Percentiles rank a stretch among this genome's conserved stretches.
Conservation (phyloP, 2,797 vertebrate genomes). For the Ambastaia sidthimunki region DNA sequence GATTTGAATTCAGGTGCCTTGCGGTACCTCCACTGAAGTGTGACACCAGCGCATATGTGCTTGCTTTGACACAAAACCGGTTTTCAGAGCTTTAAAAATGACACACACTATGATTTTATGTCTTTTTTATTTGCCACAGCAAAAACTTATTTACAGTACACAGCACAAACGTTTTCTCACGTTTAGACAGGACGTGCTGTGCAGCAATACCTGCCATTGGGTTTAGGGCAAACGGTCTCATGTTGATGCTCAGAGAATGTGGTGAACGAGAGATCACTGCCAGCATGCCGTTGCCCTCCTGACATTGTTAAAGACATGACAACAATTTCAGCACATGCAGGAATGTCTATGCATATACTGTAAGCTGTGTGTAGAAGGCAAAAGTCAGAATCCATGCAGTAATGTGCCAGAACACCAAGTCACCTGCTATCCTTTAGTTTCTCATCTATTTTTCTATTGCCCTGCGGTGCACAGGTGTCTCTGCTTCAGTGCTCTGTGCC, state of each 20-base stretch:
- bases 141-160: constrained; percentile 10
- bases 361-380: not conserved
- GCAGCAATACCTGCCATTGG: not conserved
- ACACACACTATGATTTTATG: not conserved
- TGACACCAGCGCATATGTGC: not conserved
- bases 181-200: not conserved
- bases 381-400: not conserved
- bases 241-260: not conserved
- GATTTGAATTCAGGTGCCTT: constrained; percentile 3
- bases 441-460: not conserved
- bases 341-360: not conserved
- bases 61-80: constrained; percentile 23
- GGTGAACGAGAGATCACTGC: not conserved
- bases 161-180: not conserved
- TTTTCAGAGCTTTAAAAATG: not conserved
- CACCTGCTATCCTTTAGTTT: not conserved
- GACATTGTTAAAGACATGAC: not conserved
- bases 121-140: not conserved
- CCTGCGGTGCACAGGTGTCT: not conserved
- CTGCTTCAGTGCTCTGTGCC: not conserved
- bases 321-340: not conserved
- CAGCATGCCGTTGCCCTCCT: not conserved
- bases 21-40: not conserved
- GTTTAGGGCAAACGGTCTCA: not conserved
- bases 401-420: not conserved